A percentile compares a stretch with the other conserved stretches of the same genome.
phyloP scores from a whole-genome alignment of 2,113 vertebrate genomes.

The Tenrec ecaudatus region DNA sequence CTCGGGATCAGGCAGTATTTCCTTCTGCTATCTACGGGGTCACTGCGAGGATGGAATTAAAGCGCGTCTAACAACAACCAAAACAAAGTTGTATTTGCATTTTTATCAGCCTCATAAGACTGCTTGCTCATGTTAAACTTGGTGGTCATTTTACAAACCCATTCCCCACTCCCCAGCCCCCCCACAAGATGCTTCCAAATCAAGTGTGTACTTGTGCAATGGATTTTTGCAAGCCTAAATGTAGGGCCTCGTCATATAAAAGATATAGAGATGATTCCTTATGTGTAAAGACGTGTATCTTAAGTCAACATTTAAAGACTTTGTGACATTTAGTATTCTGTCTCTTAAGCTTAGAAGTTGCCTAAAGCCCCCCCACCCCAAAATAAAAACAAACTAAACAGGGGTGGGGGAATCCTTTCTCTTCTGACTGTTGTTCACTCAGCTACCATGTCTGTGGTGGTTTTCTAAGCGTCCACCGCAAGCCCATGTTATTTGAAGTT shows the following conservation, averaged over 20 bases:
- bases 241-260: constrained; percentile 27
- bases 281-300: background rate
- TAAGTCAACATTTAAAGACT: constrained; percentile 33
- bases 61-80: no score
- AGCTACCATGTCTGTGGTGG: background rate
- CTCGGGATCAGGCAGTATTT: no score
- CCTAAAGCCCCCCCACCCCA: background rate
- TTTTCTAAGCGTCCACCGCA: constrained; percentile 17
- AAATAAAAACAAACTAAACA: background rate
- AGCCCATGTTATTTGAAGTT: constrained; percentile 32
- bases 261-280: background rate
- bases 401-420: background rate
- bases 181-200: background rate
- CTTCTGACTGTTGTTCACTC: constrained; percentile 29
- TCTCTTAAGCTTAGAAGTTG: constrained; percentile 42
- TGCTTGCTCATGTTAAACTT: background rate
- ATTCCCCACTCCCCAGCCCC: no score
- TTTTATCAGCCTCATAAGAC: constrained; percentile 12
- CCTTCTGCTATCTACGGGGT: no score
- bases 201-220: background rate
- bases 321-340: background rate
- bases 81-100: constrained; percentile 2
- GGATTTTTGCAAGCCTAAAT: constrained; percentile 28
- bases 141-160: constrained; percentile 1
- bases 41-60: no score